Base-by-base conservation (phyloP, 2,888 invertebrate genomes). In the Anticlea derivata region DNA sequence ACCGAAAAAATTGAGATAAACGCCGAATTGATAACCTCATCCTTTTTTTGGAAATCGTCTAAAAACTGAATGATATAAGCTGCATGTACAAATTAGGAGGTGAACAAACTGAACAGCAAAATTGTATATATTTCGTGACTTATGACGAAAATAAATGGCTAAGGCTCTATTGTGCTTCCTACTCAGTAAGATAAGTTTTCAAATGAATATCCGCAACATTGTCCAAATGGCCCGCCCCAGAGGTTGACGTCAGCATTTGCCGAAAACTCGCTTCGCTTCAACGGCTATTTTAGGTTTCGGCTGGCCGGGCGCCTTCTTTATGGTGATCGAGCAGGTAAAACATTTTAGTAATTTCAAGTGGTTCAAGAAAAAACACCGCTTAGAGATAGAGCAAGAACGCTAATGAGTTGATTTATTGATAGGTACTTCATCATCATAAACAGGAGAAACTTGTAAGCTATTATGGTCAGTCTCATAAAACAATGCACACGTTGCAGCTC, bases 181-280 rank as follows among this genome's bases (percentile, higher is more conserved):
- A 51, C 44, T 50, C 39, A 59, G 34, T 40, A 49, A 47, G 44
- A 47, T 34, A 52, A 48, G 56, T 58, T 44, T 57, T 54, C 12
- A 45, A 40, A 50, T 47, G 17, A 52, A 60, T 65, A 58, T 66
- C 48, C 60, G 60, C 69, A 66, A 80, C 77, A 78, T 70, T 80
- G 71, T 72, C 80, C 82, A 82, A 83, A 82, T 79, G 78, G 78
- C 80, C 73, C 70, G 78, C 79, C 73, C 69, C 44, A 66, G 54
- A 61, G 54, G 56, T 65, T 83, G 86, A 86, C 84, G 86, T 85
- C 80, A 83, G 65, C 70, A 68, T 73, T 77, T 75, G 76, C 78
- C 77, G 77, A 80, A 84, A 82, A 73, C 76, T 73, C 77, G 67
- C 68, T 68, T 46, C 48, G 51, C 34, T 51, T 33, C 62, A 66